Evolutionary conservation across 2,888 invertebrate species (phyloP).

Genomic region (Phragmatobia fuliginosa): DNA sequence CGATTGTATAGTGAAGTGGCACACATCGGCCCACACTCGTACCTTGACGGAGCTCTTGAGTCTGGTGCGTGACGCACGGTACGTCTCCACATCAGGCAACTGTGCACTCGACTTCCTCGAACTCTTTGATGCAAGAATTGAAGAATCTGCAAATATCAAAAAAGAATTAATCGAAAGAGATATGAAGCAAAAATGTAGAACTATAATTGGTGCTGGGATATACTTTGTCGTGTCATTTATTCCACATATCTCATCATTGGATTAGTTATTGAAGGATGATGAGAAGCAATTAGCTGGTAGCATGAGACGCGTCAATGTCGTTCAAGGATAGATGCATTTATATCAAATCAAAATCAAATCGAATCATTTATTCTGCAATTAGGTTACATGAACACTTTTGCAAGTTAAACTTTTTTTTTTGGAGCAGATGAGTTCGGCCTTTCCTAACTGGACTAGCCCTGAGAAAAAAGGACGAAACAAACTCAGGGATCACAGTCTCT

Average conservation of each 20-base stretch:
- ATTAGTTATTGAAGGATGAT: neutral
- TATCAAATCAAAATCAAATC: too few relatives aligned
- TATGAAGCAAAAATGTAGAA: neutral
- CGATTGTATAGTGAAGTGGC: neutral
- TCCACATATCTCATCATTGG: neutral
- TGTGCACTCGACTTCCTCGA: slow-evolving; percentile 71
- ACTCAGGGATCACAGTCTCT: too few relatives aligned
- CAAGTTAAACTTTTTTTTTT: too few relatives aligned
- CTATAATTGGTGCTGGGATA: too few relatives aligned
- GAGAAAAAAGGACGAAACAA: too few relatives aligned
- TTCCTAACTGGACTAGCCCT: too few relatives aligned
- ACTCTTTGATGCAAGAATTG: slow-evolving; percentile 77
- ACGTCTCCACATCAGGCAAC: slow-evolving; percentile 75
- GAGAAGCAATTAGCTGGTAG: too few relatives aligned
- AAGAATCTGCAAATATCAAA: slow-evolving; percentile 64
- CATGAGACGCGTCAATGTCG: too few relatives aligned
- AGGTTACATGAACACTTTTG: too few relatives aligned
- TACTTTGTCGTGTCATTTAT: neutral
- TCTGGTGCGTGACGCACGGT: slow-evolving; percentile 69
- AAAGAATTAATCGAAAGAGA: neutral
- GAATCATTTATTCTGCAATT: too few relatives aligned
- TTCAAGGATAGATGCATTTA: too few relatives aligned
- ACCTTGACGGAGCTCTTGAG: slow-evolving; percentile 77
- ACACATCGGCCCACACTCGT: slow-evolving; percentile 26
- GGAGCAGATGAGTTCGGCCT: too few relatives aligned